A percentile compares a stretch with the other conserved stretches of the same genome.
Conservation (phyloP, 2,888 invertebrate genomes). For the Clunio marinus region DNA sequence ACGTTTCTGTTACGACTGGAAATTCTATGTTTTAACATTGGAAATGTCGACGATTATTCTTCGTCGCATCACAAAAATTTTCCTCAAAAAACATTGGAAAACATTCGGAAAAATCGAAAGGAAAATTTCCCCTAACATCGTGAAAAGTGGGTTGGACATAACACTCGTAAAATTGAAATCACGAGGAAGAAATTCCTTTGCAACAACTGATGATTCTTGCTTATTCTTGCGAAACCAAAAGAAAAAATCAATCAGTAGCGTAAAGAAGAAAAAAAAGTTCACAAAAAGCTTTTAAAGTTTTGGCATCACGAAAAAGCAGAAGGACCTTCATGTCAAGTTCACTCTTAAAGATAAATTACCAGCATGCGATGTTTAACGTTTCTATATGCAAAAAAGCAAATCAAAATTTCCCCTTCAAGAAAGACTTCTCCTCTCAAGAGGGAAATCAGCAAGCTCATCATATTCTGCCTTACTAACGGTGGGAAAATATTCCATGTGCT, state of each 20-base stretch:
- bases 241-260: conserved; percentile 18
- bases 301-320: background rate
- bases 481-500: background rate
- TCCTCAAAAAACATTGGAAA: background rate
- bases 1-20: background rate
- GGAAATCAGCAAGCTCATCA: background rate
- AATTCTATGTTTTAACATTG: conserved; percentile 14
- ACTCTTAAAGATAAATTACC: conserved; percentile 5
- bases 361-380: background rate
- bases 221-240: conserved; percentile 9
- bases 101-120: background rate
- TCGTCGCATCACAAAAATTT: background rate
- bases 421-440: background rate
- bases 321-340: background rate
- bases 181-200: background rate
- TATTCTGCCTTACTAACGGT: no score
- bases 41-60: background rate
- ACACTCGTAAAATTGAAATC: background rate
- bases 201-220: background rate
- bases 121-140: background rate
- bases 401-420: conserved; percentile 10
- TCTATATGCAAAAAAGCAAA: background rate
- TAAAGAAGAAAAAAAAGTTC: no score
- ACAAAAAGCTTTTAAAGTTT: conserved; percentile 5
- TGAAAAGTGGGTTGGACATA: background rate